A percentile compares a stretch with the other conserved stretches of the same genome.
These are phyloP conservation scores for Physeter macrocephalus DNA, from an alignment of 2,113 vertebrate species.

Conservation along the genomic window DNA sequence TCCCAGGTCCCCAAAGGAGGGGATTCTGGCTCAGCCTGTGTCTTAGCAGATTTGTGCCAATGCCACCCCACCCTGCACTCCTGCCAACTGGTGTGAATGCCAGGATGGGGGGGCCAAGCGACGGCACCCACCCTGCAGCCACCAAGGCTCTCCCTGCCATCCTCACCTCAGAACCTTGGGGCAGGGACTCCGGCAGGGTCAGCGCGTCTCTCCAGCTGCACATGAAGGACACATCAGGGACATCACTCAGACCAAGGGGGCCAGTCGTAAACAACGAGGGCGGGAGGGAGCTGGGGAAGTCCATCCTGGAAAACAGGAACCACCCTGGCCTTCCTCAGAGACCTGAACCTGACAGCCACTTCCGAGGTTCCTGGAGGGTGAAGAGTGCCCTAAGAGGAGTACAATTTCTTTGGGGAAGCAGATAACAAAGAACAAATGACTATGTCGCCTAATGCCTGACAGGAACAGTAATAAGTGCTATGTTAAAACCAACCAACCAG, in stretches of 20 bases:
- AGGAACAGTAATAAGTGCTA: not conserved
- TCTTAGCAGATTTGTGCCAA: not conserved
- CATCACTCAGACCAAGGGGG: conserved; percentile 51
- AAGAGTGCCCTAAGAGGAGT: not conserved
- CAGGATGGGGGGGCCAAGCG: fast-evolving
- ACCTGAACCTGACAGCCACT: fast-evolving
- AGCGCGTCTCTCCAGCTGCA: conserved; percentile 58
- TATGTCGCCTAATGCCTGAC: fast-evolving
- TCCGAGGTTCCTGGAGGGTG: not conserved
- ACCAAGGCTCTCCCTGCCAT: not conserved
- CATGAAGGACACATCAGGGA: conserved; percentile 56
- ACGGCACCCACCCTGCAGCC: no score
- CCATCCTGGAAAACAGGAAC: conserved; percentile 50
- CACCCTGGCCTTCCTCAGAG: not conserved
- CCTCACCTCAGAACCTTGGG: conserved; percentile 28
- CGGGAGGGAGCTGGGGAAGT: conserved; percentile 59
- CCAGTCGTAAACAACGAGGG: conserved; percentile 18
- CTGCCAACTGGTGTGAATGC: not conserved
- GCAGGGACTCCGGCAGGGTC: conserved; percentile 14
- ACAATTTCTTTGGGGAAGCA: not conserved
- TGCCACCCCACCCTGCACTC: not conserved
- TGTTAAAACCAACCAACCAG: not conserved
- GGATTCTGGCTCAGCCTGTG: not conserved
- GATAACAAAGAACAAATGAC: not conserved
- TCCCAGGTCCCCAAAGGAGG: not conserved